phyloP scores from a whole-genome alignment of 2,797 vertebrate species.

The Columba guinea region DNA sequence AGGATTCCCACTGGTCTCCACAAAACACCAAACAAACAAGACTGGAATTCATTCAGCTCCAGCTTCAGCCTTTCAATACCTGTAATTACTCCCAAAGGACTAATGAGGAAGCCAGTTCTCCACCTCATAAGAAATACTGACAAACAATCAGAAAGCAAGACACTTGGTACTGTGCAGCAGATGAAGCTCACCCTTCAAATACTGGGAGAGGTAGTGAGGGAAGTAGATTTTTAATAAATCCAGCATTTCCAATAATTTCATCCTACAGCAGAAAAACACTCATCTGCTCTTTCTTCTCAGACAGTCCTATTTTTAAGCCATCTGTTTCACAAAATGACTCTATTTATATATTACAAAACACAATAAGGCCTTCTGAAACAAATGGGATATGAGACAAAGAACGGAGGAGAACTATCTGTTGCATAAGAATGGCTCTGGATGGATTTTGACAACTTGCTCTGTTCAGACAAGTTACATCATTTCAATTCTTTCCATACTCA shows the following conservation, averaged over 20 bases:
- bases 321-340: background rate
- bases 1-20: background rate
- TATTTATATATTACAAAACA: background rate
- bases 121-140: background rate
- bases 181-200: background rate
- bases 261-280: background rate
- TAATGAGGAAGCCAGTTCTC: background rate
- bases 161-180: background rate
- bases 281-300: background rate
- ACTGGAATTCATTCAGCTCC: background rate
- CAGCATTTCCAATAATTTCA: background rate
- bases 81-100: background rate
- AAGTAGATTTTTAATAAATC: background rate
- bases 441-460: background rate
- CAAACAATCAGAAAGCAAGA: background rate
- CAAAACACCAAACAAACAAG: background rate
- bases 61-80: background rate
- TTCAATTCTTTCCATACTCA: background rate
- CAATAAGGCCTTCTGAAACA: background rate
- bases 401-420: background rate
- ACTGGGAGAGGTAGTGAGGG: background rate
- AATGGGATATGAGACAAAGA: background rate
- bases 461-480: background rate
- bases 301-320: constrained; percentile 4
- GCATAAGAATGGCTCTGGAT: background rate